Percentiles rank a stretch among this genome's conserved stretches.
phyloP scores from a whole-genome alignment of 2,797 vertebrate species.

The Helicolenus hilgendorfi region DNA sequence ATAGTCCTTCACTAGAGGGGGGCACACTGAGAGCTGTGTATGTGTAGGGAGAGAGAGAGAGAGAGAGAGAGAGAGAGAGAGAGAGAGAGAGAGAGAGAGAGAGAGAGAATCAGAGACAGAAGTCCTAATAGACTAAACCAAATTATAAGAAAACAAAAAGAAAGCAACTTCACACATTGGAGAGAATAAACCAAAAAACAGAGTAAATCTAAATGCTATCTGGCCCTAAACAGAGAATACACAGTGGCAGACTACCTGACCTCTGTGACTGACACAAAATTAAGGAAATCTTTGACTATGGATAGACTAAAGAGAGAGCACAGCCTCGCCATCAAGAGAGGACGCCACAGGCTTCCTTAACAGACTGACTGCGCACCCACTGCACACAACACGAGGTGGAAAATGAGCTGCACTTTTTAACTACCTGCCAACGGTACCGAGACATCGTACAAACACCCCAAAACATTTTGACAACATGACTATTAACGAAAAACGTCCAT shows the following conservation, averaged over 20 bases:
- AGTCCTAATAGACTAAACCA: neutral
- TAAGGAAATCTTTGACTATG: neutral
- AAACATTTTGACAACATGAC: neutral
- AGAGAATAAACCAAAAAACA: neutral
- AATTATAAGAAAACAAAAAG: no score
- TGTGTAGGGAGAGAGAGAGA: neutral
- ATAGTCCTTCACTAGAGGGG: constrained; percentile 66
- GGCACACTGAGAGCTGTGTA: constrained; percentile 26
- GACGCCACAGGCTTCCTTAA: no score
- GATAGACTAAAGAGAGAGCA: no score
- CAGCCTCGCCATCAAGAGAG: no score
- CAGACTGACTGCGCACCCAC: neutral
- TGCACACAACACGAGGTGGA: neutral
- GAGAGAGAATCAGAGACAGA: neutral
- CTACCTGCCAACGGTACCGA: neutral
- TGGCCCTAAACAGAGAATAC: neutral
- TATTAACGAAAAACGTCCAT: neutral
- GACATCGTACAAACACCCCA: neutral
- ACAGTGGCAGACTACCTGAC: neutral
- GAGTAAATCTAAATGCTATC: neutral
- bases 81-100: neutral
- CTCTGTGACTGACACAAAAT: neutral
- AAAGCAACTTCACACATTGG: neutral
- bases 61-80: neutral
- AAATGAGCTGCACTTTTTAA: neutral